Conservation (phyloP, 1,140 invertebrate species). For the Bombus huntii region DNA sequence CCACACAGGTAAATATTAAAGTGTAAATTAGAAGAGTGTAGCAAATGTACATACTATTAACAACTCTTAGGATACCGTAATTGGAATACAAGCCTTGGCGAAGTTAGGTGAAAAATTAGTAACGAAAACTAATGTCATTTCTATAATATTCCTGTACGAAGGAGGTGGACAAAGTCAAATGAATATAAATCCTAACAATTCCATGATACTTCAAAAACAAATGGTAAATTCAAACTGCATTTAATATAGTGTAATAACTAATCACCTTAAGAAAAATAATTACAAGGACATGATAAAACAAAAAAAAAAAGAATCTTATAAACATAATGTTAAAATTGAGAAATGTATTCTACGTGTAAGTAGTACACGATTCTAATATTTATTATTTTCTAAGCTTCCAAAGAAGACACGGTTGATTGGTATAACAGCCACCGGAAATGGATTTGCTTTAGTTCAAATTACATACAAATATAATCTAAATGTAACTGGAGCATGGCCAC, state of each 20-base stretch:
- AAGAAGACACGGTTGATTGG: conserved; percentile 83
- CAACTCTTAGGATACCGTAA: conserved; percentile 86
- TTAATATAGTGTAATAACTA: neutral
- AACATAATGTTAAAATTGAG: neutral
- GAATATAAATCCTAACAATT: conserved; percentile 87
- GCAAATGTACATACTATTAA: neutral
- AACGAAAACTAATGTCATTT: conserved; percentile 83
- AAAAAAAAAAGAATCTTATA: neutral
- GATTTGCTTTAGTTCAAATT: conserved; percentile 93
- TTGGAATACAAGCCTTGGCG: conserved; percentile 89
- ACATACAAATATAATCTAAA: conserved; percentile 93
- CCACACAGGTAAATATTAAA: conserved; percentile 84
- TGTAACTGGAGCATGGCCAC: conserved; percentile 94
- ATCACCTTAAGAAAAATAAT: neutral
- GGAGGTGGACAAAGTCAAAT: conserved; percentile 85
- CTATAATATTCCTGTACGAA: conserved; percentile 84
- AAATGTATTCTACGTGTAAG: neutral
- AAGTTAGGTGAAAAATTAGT: conserved; percentile 86
- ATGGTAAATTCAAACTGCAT: conserved; percentile 79
- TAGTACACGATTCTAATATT: neutral
- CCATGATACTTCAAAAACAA: conserved; percentile 89
- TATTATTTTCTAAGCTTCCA: conserved; percentile 81
- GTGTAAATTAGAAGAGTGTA: neutral
- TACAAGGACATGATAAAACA: neutral
- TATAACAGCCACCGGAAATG: conserved; percentile 90